Evolutionary conservation across 92 coral and sea anemone species (phyloP).

Genomic region (Ricordea florida): DNA sequence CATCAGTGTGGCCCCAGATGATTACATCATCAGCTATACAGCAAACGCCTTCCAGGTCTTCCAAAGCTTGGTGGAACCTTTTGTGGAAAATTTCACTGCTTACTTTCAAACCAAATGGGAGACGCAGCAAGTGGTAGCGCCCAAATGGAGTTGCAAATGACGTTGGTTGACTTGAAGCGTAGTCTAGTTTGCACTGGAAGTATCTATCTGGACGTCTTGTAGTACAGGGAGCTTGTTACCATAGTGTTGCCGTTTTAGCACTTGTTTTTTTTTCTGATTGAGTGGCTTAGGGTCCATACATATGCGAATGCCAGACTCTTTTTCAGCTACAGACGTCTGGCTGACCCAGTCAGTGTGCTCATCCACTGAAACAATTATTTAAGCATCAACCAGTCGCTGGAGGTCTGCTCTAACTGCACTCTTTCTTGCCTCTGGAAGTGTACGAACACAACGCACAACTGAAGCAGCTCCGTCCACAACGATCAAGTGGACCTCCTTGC

Average conservation of each 20-base stretch:
- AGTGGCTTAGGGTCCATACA: conserved; percentile 15
- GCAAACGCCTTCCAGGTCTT: conserved; percentile 1
- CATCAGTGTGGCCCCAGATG: neutral
- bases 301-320: conserved; percentile 6
- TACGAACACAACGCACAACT: neutral
- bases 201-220: neutral
- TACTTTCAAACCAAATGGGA: conserved; percentile 2
- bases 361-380: neutral
- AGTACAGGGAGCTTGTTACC: neutral
- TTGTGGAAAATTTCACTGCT: conserved; percentile 8
- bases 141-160: conserved; percentile 16
- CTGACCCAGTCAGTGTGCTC: conserved; percentile 22
- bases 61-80: conserved; percentile 12
- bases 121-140: neutral
- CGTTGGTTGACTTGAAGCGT: neutral
- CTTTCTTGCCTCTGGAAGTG: neutral
- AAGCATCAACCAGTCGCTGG: neutral
- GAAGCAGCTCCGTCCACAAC: neutral
- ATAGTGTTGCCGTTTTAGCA: neutral
- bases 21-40: conserved; percentile 12
- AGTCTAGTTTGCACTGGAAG: neutral
- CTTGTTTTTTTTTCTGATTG: neutral
- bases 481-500: conserved; percentile 2
- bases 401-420: neutral
- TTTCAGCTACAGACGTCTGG: conserved; percentile 4